Percentiles rank a stretch among this genome's conserved stretches.
Evolutionary conservation across 2,888 invertebrate species (phyloP).

Genomic region (Mythimna albipuncta): DNA sequence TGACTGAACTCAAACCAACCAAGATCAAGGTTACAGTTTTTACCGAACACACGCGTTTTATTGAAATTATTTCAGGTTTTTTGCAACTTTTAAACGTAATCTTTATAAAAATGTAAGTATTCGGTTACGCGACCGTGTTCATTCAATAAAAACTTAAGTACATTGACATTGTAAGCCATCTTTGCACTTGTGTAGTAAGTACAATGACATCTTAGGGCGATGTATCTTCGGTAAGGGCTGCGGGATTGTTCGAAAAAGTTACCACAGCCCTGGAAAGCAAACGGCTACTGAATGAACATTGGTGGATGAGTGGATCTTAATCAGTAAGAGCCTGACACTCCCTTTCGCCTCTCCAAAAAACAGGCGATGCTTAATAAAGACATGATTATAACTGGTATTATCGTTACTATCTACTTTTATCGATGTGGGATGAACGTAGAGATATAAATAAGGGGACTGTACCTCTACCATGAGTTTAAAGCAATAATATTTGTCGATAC

Average conservation of each 20-base stretch:
- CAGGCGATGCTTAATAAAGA: not conserved
- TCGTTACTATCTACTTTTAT: not conserved
- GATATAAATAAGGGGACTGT: conserved; percentile 8
- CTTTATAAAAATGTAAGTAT: conserved; percentile 24
- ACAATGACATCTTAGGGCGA: conserved; percentile 14
- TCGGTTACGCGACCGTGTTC: conserved; percentile 20
- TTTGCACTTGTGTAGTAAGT: conserved; percentile 15
- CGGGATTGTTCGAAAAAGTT: no score
- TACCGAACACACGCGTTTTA: conserved; percentile 12
- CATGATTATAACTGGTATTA: not conserved
- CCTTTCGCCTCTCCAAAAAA: no score
- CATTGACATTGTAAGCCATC: conserved; percentile 11
- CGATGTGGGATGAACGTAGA: not conserved
- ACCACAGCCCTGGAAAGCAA: no score
- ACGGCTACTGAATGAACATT: no score
- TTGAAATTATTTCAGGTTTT: conserved; percentile 32
- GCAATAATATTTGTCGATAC: no score
- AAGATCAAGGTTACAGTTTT: conserved; percentile 49
- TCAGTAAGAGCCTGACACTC: no score
- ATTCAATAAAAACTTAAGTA: conserved; percentile 26
- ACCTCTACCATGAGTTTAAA: no score
- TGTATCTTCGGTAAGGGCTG: not conserved
- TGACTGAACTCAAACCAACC: conserved; percentile 43
- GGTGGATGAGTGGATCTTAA: no score
- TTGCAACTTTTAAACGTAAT: conserved; percentile 30